A percentile compares a stretch with the other conserved stretches of the same genome.
Conservation (phyloP, 2,888 invertebrate species). For the Ecliptopera silaceata region DNA sequence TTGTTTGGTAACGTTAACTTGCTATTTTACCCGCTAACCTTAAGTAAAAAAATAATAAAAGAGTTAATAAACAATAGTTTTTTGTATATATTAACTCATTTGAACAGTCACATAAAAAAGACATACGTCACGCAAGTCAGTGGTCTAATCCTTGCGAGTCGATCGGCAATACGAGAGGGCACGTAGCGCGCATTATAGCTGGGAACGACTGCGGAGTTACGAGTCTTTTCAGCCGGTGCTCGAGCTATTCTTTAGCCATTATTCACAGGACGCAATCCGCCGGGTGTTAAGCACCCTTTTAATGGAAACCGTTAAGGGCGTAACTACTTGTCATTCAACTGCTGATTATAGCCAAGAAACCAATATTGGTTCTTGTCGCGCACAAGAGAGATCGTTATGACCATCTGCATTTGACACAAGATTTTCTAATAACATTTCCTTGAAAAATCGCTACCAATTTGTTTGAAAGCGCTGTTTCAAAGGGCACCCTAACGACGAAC, state of each 20-base stretch:
- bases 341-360: slow-evolving; percentile 47
- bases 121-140: slow-evolving; percentile 45
- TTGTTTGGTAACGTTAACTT: too few species aligned
- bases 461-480: slow-evolving; percentile 22
- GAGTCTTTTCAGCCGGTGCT: slow-evolving; percentile 62
- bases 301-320: slow-evolving; percentile 59
- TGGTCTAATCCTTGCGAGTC: slow-evolving; percentile 33
- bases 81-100: not conserved
- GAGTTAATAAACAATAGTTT: too few species aligned
- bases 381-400: slow-evolving; percentile 21
- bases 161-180: slow-evolving; percentile 46
- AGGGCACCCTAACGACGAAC: slow-evolving; percentile 34
- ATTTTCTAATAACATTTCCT: slow-evolving; percentile 24
- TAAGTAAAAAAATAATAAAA: too few species aligned
- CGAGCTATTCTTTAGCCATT: slow-evolving; percentile 67
- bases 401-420: slow-evolving; percentile 24
- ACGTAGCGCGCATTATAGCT: slow-evolving; percentile 62
- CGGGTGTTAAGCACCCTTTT: slow-evolving; percentile 65
- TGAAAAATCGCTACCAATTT: slow-evolving; percentile 28
- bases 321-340: slow-evolving; percentile 62
- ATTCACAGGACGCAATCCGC: slow-evolving; percentile 65
- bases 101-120: slow-evolving; percentile 43
- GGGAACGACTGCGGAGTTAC: slow-evolving; percentile 66
- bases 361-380: slow-evolving; percentile 19
- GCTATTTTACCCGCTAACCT: too few species aligned